Conservation (phyloP, 2,888 invertebrate species). For the Eupithecia inturbata region DNA sequence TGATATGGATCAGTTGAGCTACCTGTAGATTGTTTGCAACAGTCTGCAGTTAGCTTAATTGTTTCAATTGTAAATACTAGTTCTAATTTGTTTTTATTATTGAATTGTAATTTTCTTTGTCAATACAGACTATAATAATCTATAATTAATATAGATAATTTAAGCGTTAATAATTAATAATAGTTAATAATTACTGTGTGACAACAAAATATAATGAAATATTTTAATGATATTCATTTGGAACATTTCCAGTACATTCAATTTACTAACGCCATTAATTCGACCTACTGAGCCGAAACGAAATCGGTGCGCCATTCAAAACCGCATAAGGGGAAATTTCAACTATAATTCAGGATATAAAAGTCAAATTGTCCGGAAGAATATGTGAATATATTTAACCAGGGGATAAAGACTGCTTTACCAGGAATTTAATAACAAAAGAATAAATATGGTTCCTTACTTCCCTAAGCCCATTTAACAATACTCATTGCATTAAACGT, state of each 20-base stretch:
- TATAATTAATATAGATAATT: background rate
- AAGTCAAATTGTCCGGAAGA: slow-evolving; percentile 6
- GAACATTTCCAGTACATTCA: slow-evolving; percentile 34
- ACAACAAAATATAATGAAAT: background rate
- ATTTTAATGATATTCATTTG: slow-evolving; percentile 1
- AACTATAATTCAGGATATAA: slow-evolving; percentile 7
- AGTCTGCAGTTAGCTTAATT: no score
- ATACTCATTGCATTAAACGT: background rate
- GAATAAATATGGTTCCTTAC: background rate
- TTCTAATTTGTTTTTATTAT: no score
- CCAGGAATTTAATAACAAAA: background rate
- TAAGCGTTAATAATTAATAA: background rate
- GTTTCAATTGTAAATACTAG: no score
- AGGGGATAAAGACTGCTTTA: background rate
- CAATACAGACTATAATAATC: no score
- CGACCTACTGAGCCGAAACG: slow-evolving; percentile 45
- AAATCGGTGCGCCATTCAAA: slow-evolving; percentile 40
- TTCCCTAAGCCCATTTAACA: background rate
- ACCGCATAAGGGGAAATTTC: slow-evolving; percentile 18
- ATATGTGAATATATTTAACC: slow-evolving; percentile 8
- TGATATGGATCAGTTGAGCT: no score
- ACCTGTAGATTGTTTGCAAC: no score
- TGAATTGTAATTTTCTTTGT: no score
- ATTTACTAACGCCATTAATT: slow-evolving; percentile 52
- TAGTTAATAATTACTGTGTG: no score